These are phyloP conservation scores for Ceratina australensis DNA, from an alignment of 1,140 invertebrate genomes.

Conservation along the genomic window DNA sequence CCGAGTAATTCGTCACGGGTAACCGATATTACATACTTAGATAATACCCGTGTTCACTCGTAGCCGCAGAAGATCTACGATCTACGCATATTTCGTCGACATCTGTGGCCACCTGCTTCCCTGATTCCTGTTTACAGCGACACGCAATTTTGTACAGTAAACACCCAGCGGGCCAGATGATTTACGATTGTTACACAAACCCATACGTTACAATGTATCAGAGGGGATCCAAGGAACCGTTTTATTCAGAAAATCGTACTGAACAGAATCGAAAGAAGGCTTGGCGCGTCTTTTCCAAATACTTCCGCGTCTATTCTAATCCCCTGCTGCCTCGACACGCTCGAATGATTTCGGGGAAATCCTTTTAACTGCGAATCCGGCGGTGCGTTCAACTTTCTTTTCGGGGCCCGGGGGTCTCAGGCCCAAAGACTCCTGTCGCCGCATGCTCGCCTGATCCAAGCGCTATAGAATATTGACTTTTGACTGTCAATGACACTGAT, in stretches of 20 bases:
- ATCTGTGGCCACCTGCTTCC: constrained; percentile 31
- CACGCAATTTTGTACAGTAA: constrained; percentile 11
- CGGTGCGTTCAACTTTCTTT: neutral
- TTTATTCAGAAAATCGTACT: too few species aligned
- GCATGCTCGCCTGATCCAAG: constrained; percentile 18
- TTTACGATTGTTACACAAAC: constrained; percentile 15
- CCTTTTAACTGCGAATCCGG: neutral
- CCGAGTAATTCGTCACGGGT: too few species aligned
- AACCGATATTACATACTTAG: too few species aligned
- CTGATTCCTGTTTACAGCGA: constrained; percentile 52
- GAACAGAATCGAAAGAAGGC: too few species aligned
- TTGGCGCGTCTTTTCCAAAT: constrained; percentile 39
- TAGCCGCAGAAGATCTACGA: neutral
- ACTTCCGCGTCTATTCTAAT: constrained; percentile 51
- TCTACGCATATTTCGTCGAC: constrained; percentile 22
- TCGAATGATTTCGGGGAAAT: constrained; percentile 57
- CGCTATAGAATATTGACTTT: constrained; percentile 55
- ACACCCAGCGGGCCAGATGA: neutral
- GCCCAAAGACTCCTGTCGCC: constrained; percentile 3
- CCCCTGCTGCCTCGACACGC: constrained; percentile 58
- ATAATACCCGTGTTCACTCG: too few species aligned
- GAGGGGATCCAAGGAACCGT: too few species aligned
- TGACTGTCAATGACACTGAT: constrained; percentile 42
- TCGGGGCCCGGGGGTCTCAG: constrained; percentile 7
- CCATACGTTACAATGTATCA: neutral